These are phyloP conservation scores for Acromyrmex echinatior DNA, from an alignment of 1,140 invertebrate genomes.

Conservation along the genomic window DNA sequence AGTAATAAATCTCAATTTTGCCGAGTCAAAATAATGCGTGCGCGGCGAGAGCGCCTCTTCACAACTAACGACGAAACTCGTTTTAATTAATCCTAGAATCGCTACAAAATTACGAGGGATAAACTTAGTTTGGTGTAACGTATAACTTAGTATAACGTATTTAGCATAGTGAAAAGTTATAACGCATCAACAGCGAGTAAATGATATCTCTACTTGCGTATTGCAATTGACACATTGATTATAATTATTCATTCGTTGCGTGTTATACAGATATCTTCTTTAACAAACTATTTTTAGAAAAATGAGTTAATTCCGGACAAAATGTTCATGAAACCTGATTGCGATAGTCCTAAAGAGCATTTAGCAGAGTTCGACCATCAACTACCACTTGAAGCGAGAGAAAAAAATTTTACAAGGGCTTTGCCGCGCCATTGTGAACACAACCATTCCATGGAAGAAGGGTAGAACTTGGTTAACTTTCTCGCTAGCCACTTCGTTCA, in stretches of 20 bases:
- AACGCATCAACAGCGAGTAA: not conserved
- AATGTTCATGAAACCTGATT: not conserved
- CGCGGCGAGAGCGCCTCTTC: slow-evolving; percentile 23
- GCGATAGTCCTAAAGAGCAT: not conserved
- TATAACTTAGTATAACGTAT: not conserved
- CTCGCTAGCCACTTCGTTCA: slow-evolving; percentile 14
- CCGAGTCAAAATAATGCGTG: slow-evolving; percentile 52
- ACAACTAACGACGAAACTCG: slow-evolving; percentile 42
- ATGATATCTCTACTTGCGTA: not conserved
- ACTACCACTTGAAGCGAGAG: slow-evolving; percentile 48
- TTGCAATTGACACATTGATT: not conserved
- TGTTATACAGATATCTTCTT: not conserved
- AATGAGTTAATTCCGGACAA: not conserved
- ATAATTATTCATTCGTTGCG: not conserved
- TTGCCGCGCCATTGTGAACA: slow-evolving; percentile 20
- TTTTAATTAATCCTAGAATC: slow-evolving; percentile 59
- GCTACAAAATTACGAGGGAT: slow-evolving; percentile 34
- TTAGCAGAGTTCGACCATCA: slow-evolving; percentile 8
- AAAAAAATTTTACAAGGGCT: slow-evolving; percentile 49
- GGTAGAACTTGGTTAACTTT: slow-evolving; percentile 64
- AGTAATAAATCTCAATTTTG: slow-evolving; percentile 58
- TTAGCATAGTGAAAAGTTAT: not conserved
- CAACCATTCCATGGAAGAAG: slow-evolving; percentile 51
- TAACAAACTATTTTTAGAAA: slow-evolving; percentile 14
- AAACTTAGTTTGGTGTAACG: not conserved